phyloP scores from a whole-genome alignment of 2,888 invertebrate genomes.

The Drosophila stalkeri region DNA sequence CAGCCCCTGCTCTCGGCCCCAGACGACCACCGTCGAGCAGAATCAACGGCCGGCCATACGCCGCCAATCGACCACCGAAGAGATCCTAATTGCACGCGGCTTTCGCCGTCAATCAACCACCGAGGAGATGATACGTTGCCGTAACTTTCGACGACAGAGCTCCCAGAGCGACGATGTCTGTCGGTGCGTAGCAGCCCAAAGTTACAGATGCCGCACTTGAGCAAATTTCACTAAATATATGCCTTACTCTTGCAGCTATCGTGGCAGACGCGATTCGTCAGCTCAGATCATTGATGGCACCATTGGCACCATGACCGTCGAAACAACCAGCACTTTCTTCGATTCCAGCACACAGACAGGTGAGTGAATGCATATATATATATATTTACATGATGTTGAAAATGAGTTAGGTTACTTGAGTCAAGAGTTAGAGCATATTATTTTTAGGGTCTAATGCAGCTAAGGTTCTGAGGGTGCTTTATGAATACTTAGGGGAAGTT shows the following conservation, averaged over 20 bases:
- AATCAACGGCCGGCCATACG: constrained; percentile 91
- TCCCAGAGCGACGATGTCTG: constrained; percentile 94
- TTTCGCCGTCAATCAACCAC: constrained; percentile 96
- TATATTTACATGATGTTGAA: neutral
- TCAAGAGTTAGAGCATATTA: too few relatives aligned
- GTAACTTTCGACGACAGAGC: constrained; percentile 95
- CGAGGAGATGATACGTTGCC: constrained; percentile 96
- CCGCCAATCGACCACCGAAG: constrained; percentile 95
- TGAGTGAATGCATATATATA: constrained; percentile 86
- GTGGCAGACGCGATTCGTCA: constrained; percentile 89
- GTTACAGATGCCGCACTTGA: accelerated
- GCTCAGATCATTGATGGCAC: constrained; percentile 97
- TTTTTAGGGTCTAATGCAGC: too few relatives aligned
- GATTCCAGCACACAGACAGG: constrained; percentile 97
- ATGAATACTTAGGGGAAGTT: too few relatives aligned
- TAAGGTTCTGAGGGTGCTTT: too few relatives aligned
- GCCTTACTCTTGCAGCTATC: constrained; percentile 71
- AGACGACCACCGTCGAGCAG: constrained; percentile 86
- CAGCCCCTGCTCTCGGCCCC: constrained; percentile 90
- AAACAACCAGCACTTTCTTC: constrained; percentile 96
- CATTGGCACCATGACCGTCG: constrained; percentile 96
- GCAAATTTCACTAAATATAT: neutral
- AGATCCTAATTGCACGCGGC: constrained; percentile 95
- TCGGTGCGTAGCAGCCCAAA: constrained; percentile 77
- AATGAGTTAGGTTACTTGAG: neutral